Conservation (phyloP, 2,113 vertebrate genomes). For the Catharus fuscescens region DNA sequence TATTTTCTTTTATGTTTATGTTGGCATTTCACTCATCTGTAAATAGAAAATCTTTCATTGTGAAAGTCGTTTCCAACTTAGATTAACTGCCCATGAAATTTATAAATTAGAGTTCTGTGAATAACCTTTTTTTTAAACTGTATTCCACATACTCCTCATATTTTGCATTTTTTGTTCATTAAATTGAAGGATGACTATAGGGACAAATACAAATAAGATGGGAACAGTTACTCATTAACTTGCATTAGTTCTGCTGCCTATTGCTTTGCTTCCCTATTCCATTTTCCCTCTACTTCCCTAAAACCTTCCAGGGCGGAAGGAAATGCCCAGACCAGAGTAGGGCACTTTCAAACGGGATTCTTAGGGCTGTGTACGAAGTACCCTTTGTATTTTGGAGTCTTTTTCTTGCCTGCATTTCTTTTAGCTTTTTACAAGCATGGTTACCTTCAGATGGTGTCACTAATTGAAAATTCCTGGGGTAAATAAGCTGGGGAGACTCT, state of each 20-base stretch:
- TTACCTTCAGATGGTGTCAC: background rate
- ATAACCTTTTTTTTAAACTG: background rate
- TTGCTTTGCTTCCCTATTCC: background rate
- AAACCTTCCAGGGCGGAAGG: background rate
- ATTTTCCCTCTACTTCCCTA: background rate
- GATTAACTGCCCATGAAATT: conserved; percentile 49
- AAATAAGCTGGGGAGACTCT: background rate
- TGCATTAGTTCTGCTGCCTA: background rate
- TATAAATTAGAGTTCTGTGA: conserved; percentile 16
- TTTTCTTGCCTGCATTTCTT: background rate
- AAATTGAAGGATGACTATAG: background rate
- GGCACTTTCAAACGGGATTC: background rate
- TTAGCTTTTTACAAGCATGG: background rate
- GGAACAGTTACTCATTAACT: background rate
- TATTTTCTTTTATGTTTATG: conserved; percentile 52
- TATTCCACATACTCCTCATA: background rate
- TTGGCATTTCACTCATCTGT: conserved; percentile 27
- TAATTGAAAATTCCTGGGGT: background rate
- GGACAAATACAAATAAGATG: background rate
- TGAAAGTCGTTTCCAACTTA: conserved; percentile 11
- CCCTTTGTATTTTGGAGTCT: background rate
- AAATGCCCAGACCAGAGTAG: background rate
- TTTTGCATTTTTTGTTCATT: background rate
- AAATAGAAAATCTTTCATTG: conserved; percentile 36
- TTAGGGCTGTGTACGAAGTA: rapidly evolving